Base-by-base conservation (phyloP, 2,888 invertebrate genomes). In the Homarus gammarus region DNA sequence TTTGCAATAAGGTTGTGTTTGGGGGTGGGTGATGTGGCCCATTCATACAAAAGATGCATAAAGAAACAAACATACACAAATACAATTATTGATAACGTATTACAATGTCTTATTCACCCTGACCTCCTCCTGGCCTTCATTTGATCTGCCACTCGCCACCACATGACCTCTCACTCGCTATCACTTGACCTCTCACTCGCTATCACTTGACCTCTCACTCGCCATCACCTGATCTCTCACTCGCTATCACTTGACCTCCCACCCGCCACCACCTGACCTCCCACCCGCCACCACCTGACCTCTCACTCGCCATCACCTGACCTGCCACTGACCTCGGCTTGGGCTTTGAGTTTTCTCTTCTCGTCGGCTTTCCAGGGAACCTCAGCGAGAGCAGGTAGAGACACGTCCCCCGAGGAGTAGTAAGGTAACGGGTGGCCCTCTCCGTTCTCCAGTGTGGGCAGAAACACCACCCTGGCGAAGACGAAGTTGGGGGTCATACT, bases 401-500 rank as follows among this genome's bases (percentile, higher is more conserved):
- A 40, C 27, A 89, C 86, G n/a, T 82, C 88, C 15, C 56, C 78
- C 0, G 88, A 78, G 61, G 64, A 56, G 77, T 90, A 91, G 86
- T 90, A 91, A 0, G 91, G 91, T 70, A 87, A 40, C 3, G 91
- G 90, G 83, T 91, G 91, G 5, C 88, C 82, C 40, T 91, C 91
- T 18, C 73, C 88, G 15, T 77, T 40, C 6, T 40, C 72, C 22
- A 91, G 64, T 27, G 40, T 56, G 12, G 91, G 91, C 56, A 85
- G 78, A 38, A 91, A 22, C 72, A 75, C 82, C 36, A 91, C 51
- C 56, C 91, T 91, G 73, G 27, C 10, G 49, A 40, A n/a, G 22
- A 10, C 5, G 38, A 36, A 73, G 33, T 40, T 77, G 44, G 5
- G 44, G 44, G 44, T 44, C 44, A 12, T 44, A 12, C 12, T 44